Percentiles rank a stretch among this genome's conserved stretches.
phyloP scores from a whole-genome alignment of 2,113 vertebrate species.

The human (Homo sapiens) region GRCh38 chr5:25779501-25780000 shows the following conservation, averaged over 20 bases:
- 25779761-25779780: background rate
- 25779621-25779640: background rate
- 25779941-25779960: background rate
- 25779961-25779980: background rate
- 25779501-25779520: background rate
- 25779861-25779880: background rate
- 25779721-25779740: background rate
- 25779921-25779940: background rate
- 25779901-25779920: background rate
- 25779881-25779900: background rate
- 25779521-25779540: background rate
- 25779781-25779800: background rate
- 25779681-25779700: background rate
- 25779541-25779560: background rate
- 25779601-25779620: background rate
- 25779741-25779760: background rate
- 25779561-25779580: background rate
- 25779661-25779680: background rate
- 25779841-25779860: background rate
- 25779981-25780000: background rate
- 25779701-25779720: background rate
- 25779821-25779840: background rate
- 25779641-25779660: background rate
- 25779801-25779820: background rate
- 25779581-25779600: background rate